phyloP scores from a whole-genome alignment of 2,797 vertebrate genomes.

The Crocidura indochinensis region DNA sequence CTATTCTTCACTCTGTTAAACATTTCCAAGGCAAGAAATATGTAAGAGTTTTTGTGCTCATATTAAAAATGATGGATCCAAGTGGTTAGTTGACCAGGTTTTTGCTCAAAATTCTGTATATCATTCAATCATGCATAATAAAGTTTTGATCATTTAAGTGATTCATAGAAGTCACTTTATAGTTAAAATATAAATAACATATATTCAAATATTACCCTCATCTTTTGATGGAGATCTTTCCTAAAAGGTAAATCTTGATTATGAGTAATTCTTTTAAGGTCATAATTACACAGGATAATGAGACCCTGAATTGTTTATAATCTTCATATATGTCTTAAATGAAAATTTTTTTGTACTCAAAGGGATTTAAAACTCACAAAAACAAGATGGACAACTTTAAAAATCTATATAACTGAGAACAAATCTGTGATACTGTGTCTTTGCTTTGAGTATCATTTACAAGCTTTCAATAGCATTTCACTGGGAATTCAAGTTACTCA shows the following conservation, averaged over 20 bases:
- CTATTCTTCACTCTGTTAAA: conserved; percentile 7
- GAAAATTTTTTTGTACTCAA: background rate
- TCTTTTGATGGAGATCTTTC: conserved; percentile 39
- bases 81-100: conserved; percentile 19
- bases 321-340: background rate
- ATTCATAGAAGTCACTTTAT: conserved; percentile 48
- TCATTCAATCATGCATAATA: conserved; percentile 43
- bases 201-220: conserved; percentile 40
- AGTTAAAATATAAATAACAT: conserved; percentile 35
- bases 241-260: conserved; percentile 51
- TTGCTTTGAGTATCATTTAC: conserved; percentile 3
- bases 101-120: conserved; percentile 45
- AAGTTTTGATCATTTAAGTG: conserved; percentile 37
- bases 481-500: background rate
- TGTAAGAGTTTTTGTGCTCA: background rate
- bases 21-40: background rate
- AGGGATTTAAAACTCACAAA: background rate
- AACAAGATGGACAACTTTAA: background rate
- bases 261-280: background rate
- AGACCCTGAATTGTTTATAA: background rate
- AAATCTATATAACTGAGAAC: conserved; percentile 27
- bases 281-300: conserved; percentile 56
- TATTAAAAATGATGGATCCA: conserved; percentile 45
- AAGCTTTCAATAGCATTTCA: conserved; percentile 1
- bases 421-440: background rate